A percentile compares a stretch with the other conserved stretches of the same genome.
Evolutionary conservation across 2,113 vertebrate species (phyloP).

Genomic region (Trematocara stigmaticum): DNA sequence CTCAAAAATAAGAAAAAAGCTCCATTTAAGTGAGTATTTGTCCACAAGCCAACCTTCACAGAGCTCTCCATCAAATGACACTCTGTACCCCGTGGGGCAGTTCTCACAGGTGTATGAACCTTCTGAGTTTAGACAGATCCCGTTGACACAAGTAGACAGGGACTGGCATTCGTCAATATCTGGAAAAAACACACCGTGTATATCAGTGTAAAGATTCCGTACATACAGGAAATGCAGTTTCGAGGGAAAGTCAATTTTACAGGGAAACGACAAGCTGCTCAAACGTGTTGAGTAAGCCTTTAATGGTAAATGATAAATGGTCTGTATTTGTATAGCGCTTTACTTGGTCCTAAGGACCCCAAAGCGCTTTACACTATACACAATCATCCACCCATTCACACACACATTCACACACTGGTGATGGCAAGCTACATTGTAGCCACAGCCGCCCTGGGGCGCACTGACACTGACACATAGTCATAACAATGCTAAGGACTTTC

Average conservation of each 20-base stretch:
- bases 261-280: neutral
- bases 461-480: neutral
- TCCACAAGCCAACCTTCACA: constrained; percentile 68
- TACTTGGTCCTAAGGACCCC: no score
- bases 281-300: neutral
- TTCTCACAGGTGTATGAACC: constrained; percentile 71
- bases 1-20: neutral
- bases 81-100: constrained; percentile 68
- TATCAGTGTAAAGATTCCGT: neutral
- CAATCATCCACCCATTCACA: no score
- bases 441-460: no score
- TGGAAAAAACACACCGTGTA: constrained; percentile 12
- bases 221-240: neutral
- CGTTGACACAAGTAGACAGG: constrained; percentile 62
- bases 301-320: neutral
- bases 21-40: neutral
- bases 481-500: neutral
- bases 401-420: no score
- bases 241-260: neutral
- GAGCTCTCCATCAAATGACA: constrained; percentile 70
- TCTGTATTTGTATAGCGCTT: no score
- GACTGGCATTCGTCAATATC: constrained; percentile 75
- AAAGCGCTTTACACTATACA: no score
- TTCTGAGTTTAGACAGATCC: constrained; percentile 75
- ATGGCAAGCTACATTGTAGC: no score